Evolutionary conservation across 1,140 invertebrate genomes (phyloP), one percentile per base, ranked within the genome.

Genomic region (Popillia japonica): DNA sequence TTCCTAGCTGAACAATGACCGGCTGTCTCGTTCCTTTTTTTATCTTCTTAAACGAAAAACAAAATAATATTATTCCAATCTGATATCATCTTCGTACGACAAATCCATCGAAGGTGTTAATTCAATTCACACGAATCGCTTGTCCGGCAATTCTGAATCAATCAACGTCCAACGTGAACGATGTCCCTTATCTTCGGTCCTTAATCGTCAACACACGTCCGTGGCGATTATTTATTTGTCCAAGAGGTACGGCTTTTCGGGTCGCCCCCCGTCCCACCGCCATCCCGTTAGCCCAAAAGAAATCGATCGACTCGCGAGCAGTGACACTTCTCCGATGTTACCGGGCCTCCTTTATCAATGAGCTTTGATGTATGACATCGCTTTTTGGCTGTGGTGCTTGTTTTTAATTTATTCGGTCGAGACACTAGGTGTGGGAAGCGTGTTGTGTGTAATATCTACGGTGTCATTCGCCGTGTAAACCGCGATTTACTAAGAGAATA

Each of bases 81-180:
- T n/a, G n/a, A n/a, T n/a, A n/a, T n/a, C n/a, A n/a, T n/a, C n/a
- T n/a, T n/a, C n/a, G n/a, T n/a, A n/a, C n/a, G n/a, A n/a, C n/a
- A n/a, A n/a, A n/a, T n/a, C n/a, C n/a, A n/a, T n/a, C n/a, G n/a
- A 48, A 48, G 44, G 44, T 48, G 44, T 48, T 48, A 48, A 48
- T 48, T 48, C 11, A 48, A 48, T 48, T 48, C 44, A 48, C 44
- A 10, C 3, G 44, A 9, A n/a, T 48, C 44, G 11, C 11, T 4
- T 14, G 44, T 14, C 17, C 44, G 44, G 44, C 44, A n/a, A 8
- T 0, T 11, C 17, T n/a, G 44, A 48, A 48, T 48, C 44, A 14
- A 48, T 48, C 44, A 48, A 48, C 7, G 44, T 48, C 44, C 11
- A 14, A n/a, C 44, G 11, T 48, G 44, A 48, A 48, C 11, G 44